Conservation (phyloP, 2,888 invertebrate genomes). For the Bursaphelenchus okinawaensis region DNA sequence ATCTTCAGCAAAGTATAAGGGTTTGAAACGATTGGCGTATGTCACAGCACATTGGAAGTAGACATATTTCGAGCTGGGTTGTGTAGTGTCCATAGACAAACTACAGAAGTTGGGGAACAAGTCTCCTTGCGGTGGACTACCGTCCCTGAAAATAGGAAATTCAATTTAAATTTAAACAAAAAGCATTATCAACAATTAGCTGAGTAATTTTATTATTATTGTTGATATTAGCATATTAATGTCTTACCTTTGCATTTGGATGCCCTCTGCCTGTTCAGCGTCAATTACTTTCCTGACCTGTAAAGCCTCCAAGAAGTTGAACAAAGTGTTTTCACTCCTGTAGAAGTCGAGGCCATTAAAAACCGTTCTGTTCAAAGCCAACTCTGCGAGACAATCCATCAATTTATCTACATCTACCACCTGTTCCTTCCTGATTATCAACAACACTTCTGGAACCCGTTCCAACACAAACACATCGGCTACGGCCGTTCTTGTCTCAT, state of each 20-base stretch:
- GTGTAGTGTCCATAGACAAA: background rate
- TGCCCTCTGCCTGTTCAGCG: conserved; percentile 3
- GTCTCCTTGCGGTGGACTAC: background rate
- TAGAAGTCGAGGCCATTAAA: background rate
- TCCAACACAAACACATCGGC: background rate
- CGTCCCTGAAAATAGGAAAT: background rate
- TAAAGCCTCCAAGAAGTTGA: conserved; percentile 6
- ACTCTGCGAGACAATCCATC: background rate
- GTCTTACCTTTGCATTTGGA: conserved; percentile 3
- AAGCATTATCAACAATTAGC: too few relatives aligned
- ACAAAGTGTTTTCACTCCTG: background rate
- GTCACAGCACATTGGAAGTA: background rate
- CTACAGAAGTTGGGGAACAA: background rate
- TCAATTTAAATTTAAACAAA: background rate
- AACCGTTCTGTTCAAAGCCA: background rate
- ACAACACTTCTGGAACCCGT: background rate
- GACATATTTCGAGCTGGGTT: background rate
- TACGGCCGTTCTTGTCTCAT: background rate
- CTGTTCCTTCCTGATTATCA: background rate
- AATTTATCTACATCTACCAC: background rate
- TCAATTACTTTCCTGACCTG: background rate
- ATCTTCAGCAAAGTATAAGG: background rate
- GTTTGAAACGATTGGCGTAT: background rate
- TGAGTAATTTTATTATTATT: too few relatives aligned
- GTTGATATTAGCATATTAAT: too few relatives aligned